Evolutionary conservation across 2,113 vertebrate species (phyloP).

Genomic region (Rostratula benghalensis): DNA sequence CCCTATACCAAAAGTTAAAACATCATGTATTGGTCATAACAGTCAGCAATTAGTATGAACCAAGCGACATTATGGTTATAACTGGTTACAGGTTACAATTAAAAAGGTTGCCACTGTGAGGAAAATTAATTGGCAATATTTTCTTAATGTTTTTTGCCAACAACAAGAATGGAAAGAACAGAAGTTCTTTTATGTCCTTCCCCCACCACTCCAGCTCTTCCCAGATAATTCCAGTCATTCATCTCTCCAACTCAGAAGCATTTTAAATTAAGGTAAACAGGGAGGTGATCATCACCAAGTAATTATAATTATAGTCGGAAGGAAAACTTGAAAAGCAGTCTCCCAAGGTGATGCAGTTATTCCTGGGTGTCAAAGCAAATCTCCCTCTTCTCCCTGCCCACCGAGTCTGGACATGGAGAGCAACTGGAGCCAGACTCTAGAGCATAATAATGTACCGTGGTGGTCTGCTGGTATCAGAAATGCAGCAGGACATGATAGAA

Average conservation of each 20-base stretch:
- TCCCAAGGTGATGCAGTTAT: constrained; percentile 44
- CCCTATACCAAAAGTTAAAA: background rate
- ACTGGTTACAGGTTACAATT: constrained; percentile 48
- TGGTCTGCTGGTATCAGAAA: background rate
- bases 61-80: background rate
- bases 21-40: background rate
- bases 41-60: background rate
- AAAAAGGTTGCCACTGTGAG: constrained; percentile 25
- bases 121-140: constrained; percentile 52
- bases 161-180: background rate
- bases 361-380: constrained; percentile 16
- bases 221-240: constrained; percentile 50
- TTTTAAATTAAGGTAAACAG: constrained; percentile 55
- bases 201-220: constrained; percentile 17
- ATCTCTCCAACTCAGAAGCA: constrained; percentile 32
- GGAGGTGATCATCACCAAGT: constrained; percentile 46
- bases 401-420: background rate
- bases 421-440: background rate
- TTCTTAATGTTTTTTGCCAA: constrained; percentile 36
- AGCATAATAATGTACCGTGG: background rate
- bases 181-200: constrained; percentile 32
- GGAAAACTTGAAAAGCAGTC: constrained; percentile 31
- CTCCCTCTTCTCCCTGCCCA: background rate
- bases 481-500: background rate
- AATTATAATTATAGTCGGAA: constrained; percentile 61